Evolutionary conservation across 2,888 invertebrate species (phyloP).

Genomic region (Tolmerus cingulatus): DNA sequence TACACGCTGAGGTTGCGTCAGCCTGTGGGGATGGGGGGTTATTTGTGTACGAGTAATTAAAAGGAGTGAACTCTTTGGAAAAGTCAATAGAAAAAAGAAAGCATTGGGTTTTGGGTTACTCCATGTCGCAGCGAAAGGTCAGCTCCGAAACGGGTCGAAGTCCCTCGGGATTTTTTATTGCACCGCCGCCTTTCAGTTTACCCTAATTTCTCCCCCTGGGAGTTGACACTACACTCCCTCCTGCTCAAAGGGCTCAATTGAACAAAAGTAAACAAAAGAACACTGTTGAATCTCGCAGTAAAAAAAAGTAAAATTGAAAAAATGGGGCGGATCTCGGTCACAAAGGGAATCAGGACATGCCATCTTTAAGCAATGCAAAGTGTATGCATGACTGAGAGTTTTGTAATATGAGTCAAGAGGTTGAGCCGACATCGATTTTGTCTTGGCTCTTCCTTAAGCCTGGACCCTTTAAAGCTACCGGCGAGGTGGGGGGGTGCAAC

Average conservation of each 20-base stretch:
- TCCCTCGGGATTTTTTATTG: background rate
- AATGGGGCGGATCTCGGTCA: background rate
- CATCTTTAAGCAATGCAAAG: constrained; percentile 2
- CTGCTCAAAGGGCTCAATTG: background rate
- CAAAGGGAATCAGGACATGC: constrained; percentile 10
- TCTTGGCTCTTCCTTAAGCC: background rate
- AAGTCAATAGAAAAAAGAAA: background rate
- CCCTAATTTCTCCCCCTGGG: background rate
- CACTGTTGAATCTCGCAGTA: background rate
- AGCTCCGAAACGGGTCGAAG: background rate
- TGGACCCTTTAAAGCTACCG: background rate
- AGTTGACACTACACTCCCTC: background rate
- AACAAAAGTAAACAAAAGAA: constrained; percentile 4
- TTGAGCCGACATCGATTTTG: constrained; percentile 5
- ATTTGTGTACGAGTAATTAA: background rate
- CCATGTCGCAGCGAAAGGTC: background rate
- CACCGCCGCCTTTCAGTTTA: background rate
- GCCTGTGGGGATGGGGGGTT: background rate
- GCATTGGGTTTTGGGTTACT: background rate
- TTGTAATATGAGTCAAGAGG: constrained; percentile 27
- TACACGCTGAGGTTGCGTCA: background rate
- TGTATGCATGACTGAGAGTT: background rate
- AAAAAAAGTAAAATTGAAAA: background rate
- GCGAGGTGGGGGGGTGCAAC: background rate
- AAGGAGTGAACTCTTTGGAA: background rate